Evolutionary conservation across 2,888 invertebrate species (phyloP).

Genomic region (Drosophila gaucha): DNA sequence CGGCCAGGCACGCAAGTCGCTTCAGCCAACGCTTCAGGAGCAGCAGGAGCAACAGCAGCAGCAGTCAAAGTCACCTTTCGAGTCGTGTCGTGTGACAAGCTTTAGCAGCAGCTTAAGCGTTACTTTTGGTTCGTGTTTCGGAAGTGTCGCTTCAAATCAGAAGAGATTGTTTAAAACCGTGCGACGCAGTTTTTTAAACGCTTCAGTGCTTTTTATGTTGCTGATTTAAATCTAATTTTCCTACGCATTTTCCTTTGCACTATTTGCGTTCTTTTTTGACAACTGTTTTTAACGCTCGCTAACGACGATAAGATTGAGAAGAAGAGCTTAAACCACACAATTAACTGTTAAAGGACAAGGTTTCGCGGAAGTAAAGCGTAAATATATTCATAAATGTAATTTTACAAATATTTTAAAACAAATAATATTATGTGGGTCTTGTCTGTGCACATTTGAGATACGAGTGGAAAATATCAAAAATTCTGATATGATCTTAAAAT

Average conservation of each 20-base stretch:
- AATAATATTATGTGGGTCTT: neutral
- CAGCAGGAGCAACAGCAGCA: slow-evolving; percentile 14
- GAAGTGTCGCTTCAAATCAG: slow-evolving; percentile 22
- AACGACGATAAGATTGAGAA: slow-evolving; percentile 22
- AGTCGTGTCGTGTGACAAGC: slow-evolving; percentile 42
- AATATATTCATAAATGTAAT: slow-evolving; percentile 39
- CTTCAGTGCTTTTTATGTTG: slow-evolving; percentile 28
- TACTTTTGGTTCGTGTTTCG: slow-evolving; percentile 37
- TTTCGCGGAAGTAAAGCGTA: slow-evolving; percentile 36
- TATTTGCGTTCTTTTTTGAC: slow-evolving; percentile 13
- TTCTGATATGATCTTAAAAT: neutral
- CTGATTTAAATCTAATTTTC: slow-evolving; percentile 16
- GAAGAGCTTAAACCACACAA: slow-evolving; percentile 23
- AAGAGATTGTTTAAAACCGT: slow-evolving; percentile 27
- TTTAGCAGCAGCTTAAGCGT: slow-evolving; percentile 42
- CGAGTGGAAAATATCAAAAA: neutral
- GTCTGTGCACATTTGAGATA: slow-evolving; percentile 52
- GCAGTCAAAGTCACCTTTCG: slow-evolving; percentile 10
- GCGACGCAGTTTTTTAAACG: slow-evolving; percentile 13
- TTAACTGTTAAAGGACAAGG: slow-evolving; percentile 10
- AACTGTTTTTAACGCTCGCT: slow-evolving; percentile 4
- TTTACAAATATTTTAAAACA: neutral
- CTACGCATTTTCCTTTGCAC: slow-evolving; percentile 14
- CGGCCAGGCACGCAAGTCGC: slow-evolving; percentile 82
- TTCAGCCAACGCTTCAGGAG: slow-evolving; percentile 50